These are phyloP conservation scores for Rousettus leschenaultii DNA, from an alignment of 2,113 vertebrate species.

Conservation along the genomic window DNA sequence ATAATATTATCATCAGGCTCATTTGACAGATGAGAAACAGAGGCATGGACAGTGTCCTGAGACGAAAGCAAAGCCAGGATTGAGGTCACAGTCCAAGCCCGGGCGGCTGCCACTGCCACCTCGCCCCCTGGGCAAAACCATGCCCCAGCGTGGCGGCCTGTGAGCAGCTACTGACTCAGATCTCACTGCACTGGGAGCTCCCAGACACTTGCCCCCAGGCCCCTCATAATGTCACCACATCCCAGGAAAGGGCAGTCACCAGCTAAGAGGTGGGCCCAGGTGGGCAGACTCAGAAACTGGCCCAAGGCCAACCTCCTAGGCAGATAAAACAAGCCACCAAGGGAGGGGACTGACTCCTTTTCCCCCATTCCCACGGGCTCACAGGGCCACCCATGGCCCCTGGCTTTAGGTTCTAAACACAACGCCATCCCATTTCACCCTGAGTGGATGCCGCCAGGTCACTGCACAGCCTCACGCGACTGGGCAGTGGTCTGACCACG, in stretches of 20 bases:
- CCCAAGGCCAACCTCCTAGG: background rate
- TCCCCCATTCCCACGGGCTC: background rate
- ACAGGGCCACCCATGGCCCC: background rate
- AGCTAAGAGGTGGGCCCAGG: background rate
- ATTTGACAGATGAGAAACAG: background rate
- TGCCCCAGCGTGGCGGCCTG: background rate
- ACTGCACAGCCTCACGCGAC: background rate
- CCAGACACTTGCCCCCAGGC: background rate
- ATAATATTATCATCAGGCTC: background rate
- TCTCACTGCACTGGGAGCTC: background rate
- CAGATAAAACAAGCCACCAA: background rate
- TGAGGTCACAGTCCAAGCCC: background rate
- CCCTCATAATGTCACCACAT: accelerated
- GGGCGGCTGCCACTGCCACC: background rate
- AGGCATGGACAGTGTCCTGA: background rate
- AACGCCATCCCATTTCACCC: background rate
- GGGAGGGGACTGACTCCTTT: background rate
- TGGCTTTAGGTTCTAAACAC: background rate
- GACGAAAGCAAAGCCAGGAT: background rate
- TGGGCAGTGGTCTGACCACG: background rate
- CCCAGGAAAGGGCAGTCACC: background rate
- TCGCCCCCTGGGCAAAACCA: background rate
- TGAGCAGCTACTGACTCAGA: background rate
- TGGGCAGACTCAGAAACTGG: background rate
- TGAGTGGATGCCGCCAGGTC: background rate